These are phyloP conservation scores for Esox niger DNA, from an alignment of 2,113 vertebrate genomes.

Conservation along the genomic window DNA sequence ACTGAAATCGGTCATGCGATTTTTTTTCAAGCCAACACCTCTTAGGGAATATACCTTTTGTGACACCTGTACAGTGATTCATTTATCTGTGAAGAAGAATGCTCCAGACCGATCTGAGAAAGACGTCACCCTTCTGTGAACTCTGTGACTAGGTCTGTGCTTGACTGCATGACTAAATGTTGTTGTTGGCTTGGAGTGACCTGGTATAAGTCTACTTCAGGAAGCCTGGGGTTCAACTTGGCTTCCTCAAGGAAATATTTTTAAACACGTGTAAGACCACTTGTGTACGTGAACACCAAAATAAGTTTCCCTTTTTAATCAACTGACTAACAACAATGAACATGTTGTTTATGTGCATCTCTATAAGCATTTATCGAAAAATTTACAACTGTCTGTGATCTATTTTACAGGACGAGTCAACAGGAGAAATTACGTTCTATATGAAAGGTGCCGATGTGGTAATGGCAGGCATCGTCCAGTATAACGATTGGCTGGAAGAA, in stretches of 20 bases:
- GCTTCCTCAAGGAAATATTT: slow-evolving; percentile 73
- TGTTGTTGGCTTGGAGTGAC: slow-evolving; percentile 73
- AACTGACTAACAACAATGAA: slow-evolving; percentile 27
- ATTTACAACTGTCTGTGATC: background rate
- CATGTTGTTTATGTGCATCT: background rate
- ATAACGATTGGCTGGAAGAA: slow-evolving; percentile 97
- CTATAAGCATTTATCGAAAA: too few species aligned
- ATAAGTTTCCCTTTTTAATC: slow-evolving; percentile 43
- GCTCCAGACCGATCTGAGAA: slow-evolving; percentile 71
- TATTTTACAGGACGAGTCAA: slow-evolving; percentile 85
- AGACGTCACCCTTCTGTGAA: slow-evolving; percentile 75
- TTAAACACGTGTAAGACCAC: slow-evolving; percentile 53
- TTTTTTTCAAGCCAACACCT: background rate
- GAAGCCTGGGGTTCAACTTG: slow-evolving; percentile 66
- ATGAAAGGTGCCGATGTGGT: slow-evolving; percentile 97
- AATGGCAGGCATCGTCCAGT: slow-evolving; percentile 96
- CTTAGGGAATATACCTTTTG: slow-evolving; percentile 12
- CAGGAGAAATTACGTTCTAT: slow-evolving; percentile 94
- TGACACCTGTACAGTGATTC: background rate
- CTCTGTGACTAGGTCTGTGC: slow-evolving; percentile 76
- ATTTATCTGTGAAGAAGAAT: background rate
- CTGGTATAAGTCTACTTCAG: slow-evolving; percentile 61
- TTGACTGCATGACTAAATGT: slow-evolving; percentile 67
- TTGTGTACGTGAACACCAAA: slow-evolving; percentile 41
- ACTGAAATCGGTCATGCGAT: too few species aligned